Evolutionary conservation across 92 coral and sea anemone genomes (phyloP).

Genomic region (Nematostella vectensis): DNA sequence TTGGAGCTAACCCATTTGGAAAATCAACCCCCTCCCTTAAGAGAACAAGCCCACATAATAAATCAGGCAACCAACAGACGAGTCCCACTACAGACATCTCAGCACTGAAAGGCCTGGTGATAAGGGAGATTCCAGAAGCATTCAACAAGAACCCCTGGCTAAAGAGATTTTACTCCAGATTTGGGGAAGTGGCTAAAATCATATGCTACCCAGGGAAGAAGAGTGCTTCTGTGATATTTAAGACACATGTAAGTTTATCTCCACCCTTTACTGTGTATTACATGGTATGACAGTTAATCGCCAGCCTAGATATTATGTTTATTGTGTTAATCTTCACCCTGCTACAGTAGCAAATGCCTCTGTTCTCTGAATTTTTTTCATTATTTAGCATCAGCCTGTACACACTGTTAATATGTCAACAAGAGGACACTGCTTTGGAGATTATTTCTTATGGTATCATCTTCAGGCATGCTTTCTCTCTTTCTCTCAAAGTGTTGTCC

Average conservation of each 20-base stretch:
- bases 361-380: no score
- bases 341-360: no score
- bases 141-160: slow-evolving; percentile 65
- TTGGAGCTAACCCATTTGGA: neutral
- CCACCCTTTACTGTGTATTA: neutral
- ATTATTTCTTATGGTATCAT: no score
- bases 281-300: neutral
- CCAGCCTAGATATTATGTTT: no score
- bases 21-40: neutral
- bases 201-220: slow-evolving; percentile 44
- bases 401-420: no score
- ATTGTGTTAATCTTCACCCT: no score
- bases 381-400: no score
- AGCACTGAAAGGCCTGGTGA: slow-evolving; percentile 50
- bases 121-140: slow-evolving; percentile 61
- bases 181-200: slow-evolving; percentile 79
- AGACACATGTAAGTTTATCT: slow-evolving; percentile 64
- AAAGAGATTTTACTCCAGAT: slow-evolving; percentile 59
- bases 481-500: no score
- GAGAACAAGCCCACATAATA: neutral
- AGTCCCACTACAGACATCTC: slow-evolving; percentile 29
- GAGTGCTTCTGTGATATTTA: slow-evolving; percentile 69
- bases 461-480: no score
- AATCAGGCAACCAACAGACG: slow-evolving; percentile 1
- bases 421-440: no score